These are phyloP conservation scores for Drosophila dunni DNA, from an alignment of 1,140 invertebrate species.

Conservation along the genomic window DNA sequence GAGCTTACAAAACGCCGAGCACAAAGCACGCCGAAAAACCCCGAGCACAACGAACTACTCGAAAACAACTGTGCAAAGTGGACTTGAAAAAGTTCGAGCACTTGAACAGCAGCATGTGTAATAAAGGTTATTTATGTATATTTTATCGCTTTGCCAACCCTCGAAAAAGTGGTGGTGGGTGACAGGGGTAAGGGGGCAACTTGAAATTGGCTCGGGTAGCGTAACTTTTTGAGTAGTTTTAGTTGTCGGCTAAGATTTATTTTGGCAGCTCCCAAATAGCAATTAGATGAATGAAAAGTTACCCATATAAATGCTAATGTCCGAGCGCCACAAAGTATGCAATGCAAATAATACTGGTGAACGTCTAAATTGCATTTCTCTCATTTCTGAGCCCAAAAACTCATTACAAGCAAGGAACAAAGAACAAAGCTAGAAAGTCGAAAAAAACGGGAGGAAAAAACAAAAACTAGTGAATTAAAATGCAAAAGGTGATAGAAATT, in stretches of 20 bases:
- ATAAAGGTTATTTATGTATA: slow-evolving; percentile 83
- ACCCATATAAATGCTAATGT: slow-evolving; percentile 77
- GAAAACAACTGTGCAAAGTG: slow-evolving; percentile 79
- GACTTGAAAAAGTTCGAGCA: slow-evolving; percentile 82
- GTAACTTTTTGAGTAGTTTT: slow-evolving; percentile 63
- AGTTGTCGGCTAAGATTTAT: slow-evolving; percentile 64
- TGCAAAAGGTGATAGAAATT: slow-evolving; percentile 76
- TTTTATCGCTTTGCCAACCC: slow-evolving; percentile 60
- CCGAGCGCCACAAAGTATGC: slow-evolving; percentile 39
- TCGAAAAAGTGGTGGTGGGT: background rate
- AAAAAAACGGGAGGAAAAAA: background rate
- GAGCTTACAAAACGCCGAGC: slow-evolving; percentile 17
- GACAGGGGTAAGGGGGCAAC: slow-evolving; percentile 16
- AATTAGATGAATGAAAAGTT: slow-evolving; percentile 78
- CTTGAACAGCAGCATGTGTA: slow-evolving; percentile 81
- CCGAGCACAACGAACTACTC: slow-evolving; percentile 62
- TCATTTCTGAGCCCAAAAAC: slow-evolving; percentile 39
- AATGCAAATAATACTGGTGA: slow-evolving; percentile 30
- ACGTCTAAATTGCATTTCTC: slow-evolving; percentile 58
- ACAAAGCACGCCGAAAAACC: slow-evolving; percentile 49
- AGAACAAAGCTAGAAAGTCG: background rate
- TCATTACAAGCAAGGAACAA: slow-evolving; percentile 48
- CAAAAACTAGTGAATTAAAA: slow-evolving; percentile 63
- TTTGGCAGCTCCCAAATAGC: slow-evolving; percentile 64
- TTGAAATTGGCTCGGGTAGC: slow-evolving; percentile 45